Evolutionary conservation across 2,797 vertebrate species (phyloP), one percentile per base, ranked within the genome.

Genomic region (Sitta carolinensis): DNA sequence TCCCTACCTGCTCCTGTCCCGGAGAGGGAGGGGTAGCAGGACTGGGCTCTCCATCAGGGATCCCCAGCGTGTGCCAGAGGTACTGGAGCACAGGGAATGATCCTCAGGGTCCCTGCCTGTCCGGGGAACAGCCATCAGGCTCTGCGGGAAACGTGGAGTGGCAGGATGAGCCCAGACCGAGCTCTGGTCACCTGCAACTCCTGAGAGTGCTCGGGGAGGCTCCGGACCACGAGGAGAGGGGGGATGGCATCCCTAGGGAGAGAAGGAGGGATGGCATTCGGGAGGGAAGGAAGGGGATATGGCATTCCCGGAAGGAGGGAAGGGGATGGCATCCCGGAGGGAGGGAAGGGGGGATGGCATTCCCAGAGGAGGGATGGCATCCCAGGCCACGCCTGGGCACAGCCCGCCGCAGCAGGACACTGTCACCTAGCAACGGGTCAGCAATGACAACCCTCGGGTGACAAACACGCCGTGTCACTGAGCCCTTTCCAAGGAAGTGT

Each of bases 351-450:
- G 18, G 23, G 51, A 7, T 59, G 80, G 45, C 63, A 77, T 58
- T 9, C 47, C 54, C 9, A 8, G 25, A 5, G 5, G 23, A 67
- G 19, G 25, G n/a, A 13, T 38, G 74, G 20, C 51, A n/a, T 18
- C n/a, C 50, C 1, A 2, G 67, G 82, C 20, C 90, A 78, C 2
- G 1, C 9, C 2, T 7, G 72, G 73, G 43, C 19, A 2, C 45
- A 26, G 32, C 68, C 52, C 16, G 20, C 62, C 26, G 66, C 58
- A 43, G 66, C 79, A 50, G 62, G 80, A 55, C 93, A 32, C 20
- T 21, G 80, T 94, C 93, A 87, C 88, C 62, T 70, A 76, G 95
- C 92, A 93, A 84, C 92, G 27, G 4, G 59, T 36, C 29, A 94
- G 85, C 90, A 67, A 29, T 8, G 59, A 27, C 72, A 87, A 50